Evolutionary conservation across 2,113 vertebrate species (phyloP).

Genomic region (Pteropus alecto): DNA sequence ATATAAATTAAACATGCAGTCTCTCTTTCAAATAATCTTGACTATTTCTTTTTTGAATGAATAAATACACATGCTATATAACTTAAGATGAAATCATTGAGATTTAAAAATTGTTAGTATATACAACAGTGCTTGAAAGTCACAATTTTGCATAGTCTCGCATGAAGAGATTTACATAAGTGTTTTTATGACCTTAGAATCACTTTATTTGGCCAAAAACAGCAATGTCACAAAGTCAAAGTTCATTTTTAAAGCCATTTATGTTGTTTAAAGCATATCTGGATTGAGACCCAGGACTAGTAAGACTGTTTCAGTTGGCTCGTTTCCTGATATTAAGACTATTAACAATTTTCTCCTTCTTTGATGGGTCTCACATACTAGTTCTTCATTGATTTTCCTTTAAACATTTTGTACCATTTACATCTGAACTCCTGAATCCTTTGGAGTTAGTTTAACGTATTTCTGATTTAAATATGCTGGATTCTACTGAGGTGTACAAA

Average conservation of each 20-base stretch:
- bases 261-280: neutral
- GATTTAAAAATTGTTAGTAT: neutral
- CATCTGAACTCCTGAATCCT: neutral
- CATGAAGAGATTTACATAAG: neutral
- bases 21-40: neutral
- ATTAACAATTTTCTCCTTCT: neutral
- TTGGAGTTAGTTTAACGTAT: slow-evolving; percentile 11
- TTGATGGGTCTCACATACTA: neutral
- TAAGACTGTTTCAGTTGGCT: neutral
- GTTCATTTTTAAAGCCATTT: neutral
- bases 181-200: neutral
- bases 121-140: slow-evolving; percentile 18
- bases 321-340: neutral
- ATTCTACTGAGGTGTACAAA: neutral
- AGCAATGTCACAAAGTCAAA: neutral
- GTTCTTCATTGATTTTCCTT: neutral
- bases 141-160: neutral
- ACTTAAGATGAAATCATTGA: neutral
- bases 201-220: neutral
- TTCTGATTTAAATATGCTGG: neutral
- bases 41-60: neutral
- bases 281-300: neutral
- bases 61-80: neutral
- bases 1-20: neutral
- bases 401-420: neutral